A percentile compares a stretch with the other conserved stretches of the same genome.
phyloP scores from a whole-genome alignment of 2,888 invertebrate genomes.

The Xestia ashworthii region DNA sequence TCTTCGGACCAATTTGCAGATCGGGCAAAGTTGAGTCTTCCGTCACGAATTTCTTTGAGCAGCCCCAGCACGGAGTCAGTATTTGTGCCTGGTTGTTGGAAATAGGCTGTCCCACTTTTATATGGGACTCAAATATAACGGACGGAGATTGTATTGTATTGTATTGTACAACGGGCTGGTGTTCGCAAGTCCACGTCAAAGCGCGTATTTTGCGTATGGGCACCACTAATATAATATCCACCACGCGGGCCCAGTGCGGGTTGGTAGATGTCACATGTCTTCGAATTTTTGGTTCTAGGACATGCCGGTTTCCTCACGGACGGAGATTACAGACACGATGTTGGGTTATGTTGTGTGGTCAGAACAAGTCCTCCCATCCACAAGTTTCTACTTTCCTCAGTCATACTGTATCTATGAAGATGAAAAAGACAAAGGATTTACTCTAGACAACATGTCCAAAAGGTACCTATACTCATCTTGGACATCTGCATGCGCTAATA shows the following conservation, averaged over 20 bases:
- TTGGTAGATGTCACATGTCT: too few relatives aligned
- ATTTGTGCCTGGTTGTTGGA: background rate
- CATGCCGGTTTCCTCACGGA: too few relatives aligned
- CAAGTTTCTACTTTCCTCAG: background rate
- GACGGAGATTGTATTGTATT: background rate
- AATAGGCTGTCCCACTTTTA: background rate
- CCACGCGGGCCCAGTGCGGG: too few relatives aligned
- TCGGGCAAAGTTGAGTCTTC: background rate
- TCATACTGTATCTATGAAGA: background rate
- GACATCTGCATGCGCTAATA: slow-evolving; percentile 27
- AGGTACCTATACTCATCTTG: background rate
- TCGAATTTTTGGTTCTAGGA: too few relatives aligned
- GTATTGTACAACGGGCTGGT: too few relatives aligned
- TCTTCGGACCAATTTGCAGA: background rate
- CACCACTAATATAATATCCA: too few relatives aligned
- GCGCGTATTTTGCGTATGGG: too few relatives aligned
- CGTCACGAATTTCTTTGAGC: background rate
- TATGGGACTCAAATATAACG: background rate
- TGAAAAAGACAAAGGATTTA: background rate
- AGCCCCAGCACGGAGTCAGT: background rate
- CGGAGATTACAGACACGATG: background rate
- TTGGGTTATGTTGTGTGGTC: background rate
- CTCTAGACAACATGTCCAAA: background rate
- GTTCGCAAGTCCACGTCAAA: too few relatives aligned
- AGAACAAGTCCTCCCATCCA: background rate